Evolutionary conservation across 2,113 vertebrate species (phyloP), one percentile per base, ranked within the genome.

Genomic region (Pampusana beccarii): DNA sequence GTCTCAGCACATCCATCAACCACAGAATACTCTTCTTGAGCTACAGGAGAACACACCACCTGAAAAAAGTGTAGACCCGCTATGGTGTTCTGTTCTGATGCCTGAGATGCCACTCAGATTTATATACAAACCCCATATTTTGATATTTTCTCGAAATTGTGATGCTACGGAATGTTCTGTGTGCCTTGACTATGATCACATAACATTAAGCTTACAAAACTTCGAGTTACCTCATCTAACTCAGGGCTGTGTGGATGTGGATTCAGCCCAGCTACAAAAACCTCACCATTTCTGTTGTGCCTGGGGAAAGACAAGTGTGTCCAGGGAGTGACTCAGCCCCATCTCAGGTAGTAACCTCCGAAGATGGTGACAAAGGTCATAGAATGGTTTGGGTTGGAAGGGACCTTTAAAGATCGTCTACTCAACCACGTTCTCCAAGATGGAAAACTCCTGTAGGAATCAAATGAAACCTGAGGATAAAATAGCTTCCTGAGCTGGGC

Each of bases 1-100:
- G 10, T 84, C 72, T 69, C 90, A 31, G 77, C 90, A 86, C 61
- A 95, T 97, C 93, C 94, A 72, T 94, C 92, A 93, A 89, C 53
- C 50, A 74, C 13, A 36, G 79, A 96, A 70, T 60, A 5, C 78
- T 90, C 80, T 16, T 71, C 66, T 53, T 58, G 64, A 78, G 24
- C 25, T 18, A 3, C 44, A 86, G 92, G 80, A 91, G 51, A 19
- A 31, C 48, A 69, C 50, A 88, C 16, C 74, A 70, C 18, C 61
- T 86, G 54, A 86, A 90, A 26, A 6, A 21, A n/a, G 44, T 21
- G 71, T 75, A 58, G 71, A 14, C 11, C 36, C 44, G 40, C 9
- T 75, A 1, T 6, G 54, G n/a, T 81, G 33, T 24, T 60, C 6
- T 46, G 36, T 38, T 80, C 33, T n/a, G 40, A 21, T 29, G 36